Base-by-base conservation (phyloP, 1,140 invertebrate genomes). In the Adelges cooleyi region DNA sequence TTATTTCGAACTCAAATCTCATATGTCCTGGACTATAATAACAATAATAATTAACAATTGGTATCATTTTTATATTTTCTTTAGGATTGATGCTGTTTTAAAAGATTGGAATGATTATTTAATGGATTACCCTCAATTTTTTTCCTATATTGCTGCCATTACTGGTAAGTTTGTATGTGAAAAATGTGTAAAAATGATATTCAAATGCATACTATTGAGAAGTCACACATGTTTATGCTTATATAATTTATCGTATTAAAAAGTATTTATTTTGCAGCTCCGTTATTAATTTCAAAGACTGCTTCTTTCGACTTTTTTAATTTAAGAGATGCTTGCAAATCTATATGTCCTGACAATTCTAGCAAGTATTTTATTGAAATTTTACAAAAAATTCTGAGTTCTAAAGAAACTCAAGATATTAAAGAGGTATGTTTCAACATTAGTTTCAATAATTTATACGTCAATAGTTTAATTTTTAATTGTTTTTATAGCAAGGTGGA, bases 91-190 rank as follows among this genome's bases (percentile, higher is more conserved):
- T 33, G 42, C 42, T 48, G 56, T 62, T 3, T 42, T 62, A 15
- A 62, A 62, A 20, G 56, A 62, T 33, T 62, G 56, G 56, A 62
- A 62, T 48, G 56, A 62, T 22, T 62, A 62, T 48, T 48, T 62
- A 11, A 46, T 62, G 42, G 56, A 62, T 33, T 62, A 62, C 2
- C 56, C 56, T 33, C 56, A 62, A 62, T 62, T 62, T 9, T 62
- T 62, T 15, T 48, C 56, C 25, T 62, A 62, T 62, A 62, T 62
- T 48, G 56, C 56, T 62, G 42, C 56, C 42, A 62, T 62, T 48
- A 48, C 33, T 48, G 27, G 56, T 62, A 9, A 48, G 22, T 56
- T 23, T 25, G 29, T n/a, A n/a, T n/a, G n/a, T n/a, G n/a, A n/a
- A n/a, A n/a, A n/a, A n/a, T n/a, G n/a, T n/a, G n/a, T n/a, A n/a